phyloP scores from a whole-genome alignment of 2,113 vertebrate genomes.

The Prunella fulvescens region DNA sequence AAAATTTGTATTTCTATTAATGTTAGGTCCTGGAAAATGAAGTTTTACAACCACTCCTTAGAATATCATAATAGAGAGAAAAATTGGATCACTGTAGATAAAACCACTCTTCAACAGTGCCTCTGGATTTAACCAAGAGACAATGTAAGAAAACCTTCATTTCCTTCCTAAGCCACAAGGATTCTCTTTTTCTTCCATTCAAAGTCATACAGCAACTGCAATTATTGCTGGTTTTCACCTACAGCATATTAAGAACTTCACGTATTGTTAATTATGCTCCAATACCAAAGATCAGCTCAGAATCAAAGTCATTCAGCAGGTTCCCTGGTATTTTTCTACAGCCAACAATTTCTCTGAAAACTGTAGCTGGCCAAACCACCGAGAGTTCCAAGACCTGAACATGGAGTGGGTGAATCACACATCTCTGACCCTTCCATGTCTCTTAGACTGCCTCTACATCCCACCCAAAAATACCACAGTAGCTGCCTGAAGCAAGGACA shows the following conservation, averaged over 20 bases:
- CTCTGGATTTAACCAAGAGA: neutral
- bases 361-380: neutral
- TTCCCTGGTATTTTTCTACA: neutral
- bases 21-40: neutral
- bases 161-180: neutral
- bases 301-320: neutral
- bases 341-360: neutral
- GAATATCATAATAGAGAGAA: neutral
- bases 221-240: neutral
- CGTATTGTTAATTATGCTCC: neutral
- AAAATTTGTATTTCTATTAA: neutral
- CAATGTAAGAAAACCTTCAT: neutral
- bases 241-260: neutral
- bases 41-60: neutral
- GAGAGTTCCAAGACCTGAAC: neutral
- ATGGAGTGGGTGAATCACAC: rapidly evolving
- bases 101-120: neutral
- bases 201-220: neutral
- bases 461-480: neutral
- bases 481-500: neutral
- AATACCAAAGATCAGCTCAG: neutral
- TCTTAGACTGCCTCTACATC: neutral
- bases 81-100: neutral
- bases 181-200: neutral
- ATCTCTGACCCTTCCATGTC: neutral